Conservation (phyloP, 2,797 vertebrate genomes). For the Chromis chromis region DNA sequence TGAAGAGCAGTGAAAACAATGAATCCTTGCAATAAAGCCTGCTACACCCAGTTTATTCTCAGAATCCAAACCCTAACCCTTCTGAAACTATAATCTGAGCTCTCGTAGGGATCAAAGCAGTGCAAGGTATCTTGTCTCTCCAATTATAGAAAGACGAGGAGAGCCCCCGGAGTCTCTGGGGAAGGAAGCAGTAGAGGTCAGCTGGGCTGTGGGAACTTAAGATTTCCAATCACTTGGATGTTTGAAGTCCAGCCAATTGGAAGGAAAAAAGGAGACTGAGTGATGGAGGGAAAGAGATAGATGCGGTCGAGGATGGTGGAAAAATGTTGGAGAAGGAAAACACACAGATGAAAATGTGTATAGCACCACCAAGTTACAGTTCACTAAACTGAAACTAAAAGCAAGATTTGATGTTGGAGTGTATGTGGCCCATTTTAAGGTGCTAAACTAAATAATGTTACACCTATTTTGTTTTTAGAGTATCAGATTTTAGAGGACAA, state of each 20-base stretch:
- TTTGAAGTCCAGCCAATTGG: slow-evolving; percentile 73
- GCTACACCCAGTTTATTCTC: slow-evolving; percentile 40
- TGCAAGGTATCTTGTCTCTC: slow-evolving; percentile 76
- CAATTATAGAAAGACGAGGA: slow-evolving; percentile 75
- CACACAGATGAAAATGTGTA: slow-evolving; percentile 34
- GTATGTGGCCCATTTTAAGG: neutral
- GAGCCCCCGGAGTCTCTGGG: slow-evolving; percentile 64
- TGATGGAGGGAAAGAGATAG: slow-evolving; percentile 37
- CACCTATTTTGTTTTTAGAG: neutral
- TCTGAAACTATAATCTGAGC: slow-evolving; percentile 54
- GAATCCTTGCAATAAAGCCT: slow-evolving; percentile 11
- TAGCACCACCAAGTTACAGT: slow-evolving; percentile 10
- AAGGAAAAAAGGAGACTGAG: slow-evolving; percentile 27
- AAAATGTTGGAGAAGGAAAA: slow-evolving; percentile 33
- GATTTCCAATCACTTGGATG: slow-evolving; percentile 75
- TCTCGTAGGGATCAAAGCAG: slow-evolving; percentile 63
- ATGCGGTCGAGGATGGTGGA: slow-evolving; percentile 36
- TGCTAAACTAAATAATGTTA: neutral
- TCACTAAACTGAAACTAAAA: slow-evolving; percentile 10
- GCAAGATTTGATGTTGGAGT: neutral
- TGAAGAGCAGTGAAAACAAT: slow-evolving; percentile 4
- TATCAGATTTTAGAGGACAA: neutral
- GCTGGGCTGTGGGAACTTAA: slow-evolving; percentile 77
- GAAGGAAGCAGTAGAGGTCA: slow-evolving; percentile 69
- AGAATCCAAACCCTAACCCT: slow-evolving; percentile 39